A percentile compares a stretch with the other conserved stretches of the same genome.
Evolutionary conservation across 2,113 vertebrate species (phyloP).

Genomic region (Fulica atra): DNA sequence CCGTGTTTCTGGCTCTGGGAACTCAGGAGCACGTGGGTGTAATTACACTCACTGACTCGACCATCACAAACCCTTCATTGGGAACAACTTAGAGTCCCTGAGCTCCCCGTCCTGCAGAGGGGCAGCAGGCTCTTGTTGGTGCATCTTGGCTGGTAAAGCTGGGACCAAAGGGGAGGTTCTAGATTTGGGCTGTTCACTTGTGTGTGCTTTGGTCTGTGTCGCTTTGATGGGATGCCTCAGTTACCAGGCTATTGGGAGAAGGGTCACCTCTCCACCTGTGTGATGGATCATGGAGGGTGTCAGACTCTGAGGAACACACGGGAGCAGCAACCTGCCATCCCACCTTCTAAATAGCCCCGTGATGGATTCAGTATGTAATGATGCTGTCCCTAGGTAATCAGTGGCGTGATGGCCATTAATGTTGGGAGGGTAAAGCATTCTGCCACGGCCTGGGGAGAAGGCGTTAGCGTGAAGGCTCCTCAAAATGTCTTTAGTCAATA

Average conservation of each 20-base stretch:
- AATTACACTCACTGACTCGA: background rate
- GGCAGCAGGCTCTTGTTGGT: background rate
- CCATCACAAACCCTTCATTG: fast-evolving
- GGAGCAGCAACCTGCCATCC: background rate
- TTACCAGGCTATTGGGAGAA: background rate
- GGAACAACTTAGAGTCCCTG: fast-evolving
- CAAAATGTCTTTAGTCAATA: background rate
- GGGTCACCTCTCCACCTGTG: too few relatives aligned
- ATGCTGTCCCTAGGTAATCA: background rate
- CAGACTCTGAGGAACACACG: background rate
- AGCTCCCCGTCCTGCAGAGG: fast-evolving
- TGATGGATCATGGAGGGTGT: background rate
- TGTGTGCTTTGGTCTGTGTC: fast-evolving
- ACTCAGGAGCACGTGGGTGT: fast-evolving
- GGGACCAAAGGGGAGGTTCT: background rate
- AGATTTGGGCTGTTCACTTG: fast-evolving
- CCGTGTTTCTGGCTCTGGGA: background rate
- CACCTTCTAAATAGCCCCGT: background rate
- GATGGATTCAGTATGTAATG: background rate
- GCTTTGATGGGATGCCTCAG: background rate
- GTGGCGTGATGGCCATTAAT: background rate
- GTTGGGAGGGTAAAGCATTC: background rate
- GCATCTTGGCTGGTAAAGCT: background rate
- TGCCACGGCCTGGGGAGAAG: fast-evolving
- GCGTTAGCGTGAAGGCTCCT: background rate